phyloP scores from a whole-genome alignment of 2,113 vertebrate genomes.

The Ploceus nigricollis region DNA sequence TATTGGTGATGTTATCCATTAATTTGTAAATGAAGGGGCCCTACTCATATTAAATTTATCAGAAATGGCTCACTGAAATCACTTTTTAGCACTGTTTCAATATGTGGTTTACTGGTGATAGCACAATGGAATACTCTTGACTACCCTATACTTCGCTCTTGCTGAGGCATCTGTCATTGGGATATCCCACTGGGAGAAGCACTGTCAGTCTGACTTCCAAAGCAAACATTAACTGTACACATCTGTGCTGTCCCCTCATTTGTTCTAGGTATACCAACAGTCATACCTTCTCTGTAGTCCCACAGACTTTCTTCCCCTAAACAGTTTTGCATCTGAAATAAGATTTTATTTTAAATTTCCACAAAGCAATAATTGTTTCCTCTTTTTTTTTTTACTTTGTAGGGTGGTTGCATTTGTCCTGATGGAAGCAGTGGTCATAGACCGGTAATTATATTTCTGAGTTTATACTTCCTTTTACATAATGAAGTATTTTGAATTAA shows the following conservation, averaged over 20 bases:
- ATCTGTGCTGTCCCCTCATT: background rate
- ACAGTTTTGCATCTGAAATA: background rate
- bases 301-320: background rate
- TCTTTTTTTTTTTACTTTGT: background rate
- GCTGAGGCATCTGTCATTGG: background rate
- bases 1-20: background rate
- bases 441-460: constrained; percentile 31
- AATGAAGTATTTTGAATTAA: background rate
- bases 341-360: background rate
- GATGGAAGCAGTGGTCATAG: constrained; percentile 41
- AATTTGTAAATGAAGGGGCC: background rate
- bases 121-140: background rate
- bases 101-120: background rate
- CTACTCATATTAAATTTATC: background rate
- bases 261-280: background rate
- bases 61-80: background rate
- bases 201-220: background rate
- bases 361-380: background rate
- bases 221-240: accelerated
- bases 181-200: background rate
- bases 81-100: background rate
- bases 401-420: constrained; percentile 61
- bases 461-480: background rate
- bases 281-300: background rate
- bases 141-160: background rate